phyloP scores from a whole-genome alignment of 2,888 invertebrate species.

The Melikaiella ostensackeni region DNA sequence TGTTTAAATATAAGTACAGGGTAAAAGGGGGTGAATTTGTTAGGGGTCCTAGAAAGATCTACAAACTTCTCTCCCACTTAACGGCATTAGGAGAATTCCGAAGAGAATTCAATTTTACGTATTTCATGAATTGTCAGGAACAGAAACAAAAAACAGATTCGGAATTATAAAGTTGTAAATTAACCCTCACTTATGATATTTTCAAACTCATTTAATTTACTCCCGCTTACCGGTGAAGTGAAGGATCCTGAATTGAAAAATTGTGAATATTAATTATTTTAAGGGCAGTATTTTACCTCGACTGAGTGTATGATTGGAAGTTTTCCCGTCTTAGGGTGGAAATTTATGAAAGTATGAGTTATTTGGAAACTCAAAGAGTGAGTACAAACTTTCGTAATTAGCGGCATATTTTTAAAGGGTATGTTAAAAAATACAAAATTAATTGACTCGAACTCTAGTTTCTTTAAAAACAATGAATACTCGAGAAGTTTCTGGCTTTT shows the following conservation, averaged over 20 bases:
- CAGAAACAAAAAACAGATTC: too few relatives aligned
- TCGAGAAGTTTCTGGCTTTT: too few relatives aligned
- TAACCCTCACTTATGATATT: background rate
- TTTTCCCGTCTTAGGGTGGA: too few relatives aligned
- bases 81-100: too few relatives aligned
- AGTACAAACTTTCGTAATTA: background rate
- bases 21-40: too few relatives aligned
- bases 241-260: background rate
- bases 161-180: too few relatives aligned
- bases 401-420: background rate
- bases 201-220: background rate
- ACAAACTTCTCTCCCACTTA: background rate
- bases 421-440: background rate
- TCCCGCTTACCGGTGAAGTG: background rate
- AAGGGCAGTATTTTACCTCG: slow-evolving; percentile 22
- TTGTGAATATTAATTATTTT: slow-evolving; percentile 6
- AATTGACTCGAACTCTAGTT: background rate
- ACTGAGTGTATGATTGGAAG: background rate
- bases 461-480: background rate
- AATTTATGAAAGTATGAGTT: background rate
- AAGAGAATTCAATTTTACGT: too few relatives aligned
- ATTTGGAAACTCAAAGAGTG: background rate
- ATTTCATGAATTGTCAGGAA: too few relatives aligned
- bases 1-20: too few relatives aligned
- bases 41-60: too few relatives aligned